Conservation (phyloP, 2,113 vertebrate genomes). For the Puntigrus tetrazona region DNA sequence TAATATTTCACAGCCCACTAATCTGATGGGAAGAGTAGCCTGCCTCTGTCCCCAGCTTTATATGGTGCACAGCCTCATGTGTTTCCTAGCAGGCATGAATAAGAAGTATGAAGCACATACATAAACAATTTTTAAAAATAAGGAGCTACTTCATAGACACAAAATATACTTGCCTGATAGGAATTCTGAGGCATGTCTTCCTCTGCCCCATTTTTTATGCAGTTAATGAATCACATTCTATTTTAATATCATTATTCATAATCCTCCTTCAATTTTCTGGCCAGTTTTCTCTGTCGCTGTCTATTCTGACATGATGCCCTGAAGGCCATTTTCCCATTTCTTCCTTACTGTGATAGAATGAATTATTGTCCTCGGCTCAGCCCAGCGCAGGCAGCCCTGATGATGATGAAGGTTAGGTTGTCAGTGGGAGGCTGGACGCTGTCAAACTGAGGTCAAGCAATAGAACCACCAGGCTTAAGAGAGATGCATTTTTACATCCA, state of each 20-base stretch:
- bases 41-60: not conserved
- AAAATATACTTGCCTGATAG: not conserved
- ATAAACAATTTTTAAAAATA: not conserved
- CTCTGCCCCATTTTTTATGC: constrained; percentile 13
- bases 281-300: constrained; percentile 41
- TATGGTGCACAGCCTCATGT: not conserved
- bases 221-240: constrained; percentile 61
- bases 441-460: not conserved
- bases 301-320: constrained; percentile 43
- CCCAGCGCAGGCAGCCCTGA: constrained; percentile 56
- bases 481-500: not conserved
- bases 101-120: constrained; percentile 1
- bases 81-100: not conserved
- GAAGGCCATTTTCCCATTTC: constrained; percentile 26
- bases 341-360: constrained; percentile 56
- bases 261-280: not conserved
- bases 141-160: not conserved
- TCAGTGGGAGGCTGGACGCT: constrained; percentile 28
- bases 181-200: not conserved
- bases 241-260: constrained; percentile 63
- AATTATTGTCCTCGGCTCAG: constrained; percentile 53
- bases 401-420: constrained; percentile 59
- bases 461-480: not conserved
- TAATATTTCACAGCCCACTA: constrained; percentile 42
- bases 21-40: constrained; percentile 31